phyloP scores from a whole-genome alignment of 2,888 invertebrate genomes.

The Drosophila neotestacea region DNA sequence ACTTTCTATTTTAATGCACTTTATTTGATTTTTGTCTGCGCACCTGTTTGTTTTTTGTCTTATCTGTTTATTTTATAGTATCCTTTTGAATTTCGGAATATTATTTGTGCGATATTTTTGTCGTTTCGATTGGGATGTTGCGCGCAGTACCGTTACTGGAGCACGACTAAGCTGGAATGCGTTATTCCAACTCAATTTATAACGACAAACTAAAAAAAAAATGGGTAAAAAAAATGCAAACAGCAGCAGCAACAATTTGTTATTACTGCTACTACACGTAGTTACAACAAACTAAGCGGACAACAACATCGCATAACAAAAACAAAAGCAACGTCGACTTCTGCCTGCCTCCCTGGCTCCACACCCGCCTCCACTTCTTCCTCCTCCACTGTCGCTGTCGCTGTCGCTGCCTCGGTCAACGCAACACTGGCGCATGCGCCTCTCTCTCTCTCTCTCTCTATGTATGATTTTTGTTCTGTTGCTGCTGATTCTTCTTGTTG shows the following conservation, averaged over 20 bases:
- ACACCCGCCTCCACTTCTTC: constrained; percentile 28
- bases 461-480: constrained; percentile 15
- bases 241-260: constrained; percentile 16
- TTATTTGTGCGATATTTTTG: no score
- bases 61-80: not conserved
- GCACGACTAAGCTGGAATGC: constrained; percentile 83
- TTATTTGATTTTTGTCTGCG: constrained; percentile 21
- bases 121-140: constrained; percentile 41
- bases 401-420: constrained; percentile 21
- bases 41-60: constrained; percentile 41
- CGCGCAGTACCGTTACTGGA: constrained; percentile 83
- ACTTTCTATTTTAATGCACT: not conserved
- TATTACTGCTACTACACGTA: constrained; percentile 22
- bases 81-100: not conserved
- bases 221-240: constrained; percentile 5
- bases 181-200: constrained; percentile 83
- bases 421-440: constrained; percentile 34
- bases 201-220: constrained; percentile 77
- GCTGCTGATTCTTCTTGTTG: constrained; percentile 7
- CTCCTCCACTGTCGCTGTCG: constrained; percentile 9
- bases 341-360: constrained; percentile 18
- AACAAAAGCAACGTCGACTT: constrained; percentile 23
- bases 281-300: constrained; percentile 26
- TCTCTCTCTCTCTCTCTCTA: not conserved
- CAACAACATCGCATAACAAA: constrained; percentile 25